phyloP scores from a whole-genome alignment of 2,113 vertebrate species.

The Lepus europaeus region DNA sequence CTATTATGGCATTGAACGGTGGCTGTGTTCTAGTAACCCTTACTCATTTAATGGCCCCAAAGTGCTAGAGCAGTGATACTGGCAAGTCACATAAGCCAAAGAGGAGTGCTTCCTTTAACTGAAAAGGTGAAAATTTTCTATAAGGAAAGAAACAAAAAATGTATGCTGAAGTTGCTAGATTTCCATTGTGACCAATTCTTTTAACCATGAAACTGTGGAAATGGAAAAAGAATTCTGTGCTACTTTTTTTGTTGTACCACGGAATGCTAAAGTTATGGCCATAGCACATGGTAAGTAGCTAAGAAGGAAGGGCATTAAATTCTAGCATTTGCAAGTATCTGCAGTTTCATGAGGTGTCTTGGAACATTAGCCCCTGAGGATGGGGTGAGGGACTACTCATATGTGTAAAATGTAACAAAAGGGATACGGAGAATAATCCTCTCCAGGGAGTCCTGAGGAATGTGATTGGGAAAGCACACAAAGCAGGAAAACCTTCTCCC shows the following conservation, averaged over 20 bases:
- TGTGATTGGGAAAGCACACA: constrained; percentile 50
- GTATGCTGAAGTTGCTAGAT: background rate
- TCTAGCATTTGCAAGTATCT: background rate
- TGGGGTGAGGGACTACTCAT: background rate
- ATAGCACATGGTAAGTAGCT: no score
- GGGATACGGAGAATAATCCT: constrained; percentile 68
- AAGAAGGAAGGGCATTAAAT: background rate
- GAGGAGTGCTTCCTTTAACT: background rate
- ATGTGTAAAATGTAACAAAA: constrained; percentile 57
- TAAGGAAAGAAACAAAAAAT: no score
- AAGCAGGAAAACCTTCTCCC: constrained; percentile 59
- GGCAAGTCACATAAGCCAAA: background rate
- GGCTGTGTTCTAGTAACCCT: background rate
- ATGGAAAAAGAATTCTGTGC: background rate
- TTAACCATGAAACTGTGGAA: background rate
- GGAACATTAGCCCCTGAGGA: background rate
- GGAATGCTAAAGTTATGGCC: no score
- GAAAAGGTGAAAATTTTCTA: constrained; percentile 1
- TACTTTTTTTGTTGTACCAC: no score
- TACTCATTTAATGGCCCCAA: background rate
- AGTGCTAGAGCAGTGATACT: background rate
- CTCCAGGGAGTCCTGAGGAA: constrained; percentile 59
- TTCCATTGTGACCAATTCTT: background rate
- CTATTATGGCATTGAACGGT: background rate
- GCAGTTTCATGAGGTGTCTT: background rate